Conservation (phyloP, 2,888 invertebrate species). For the Scelioninae gen. 2 region DNA sequence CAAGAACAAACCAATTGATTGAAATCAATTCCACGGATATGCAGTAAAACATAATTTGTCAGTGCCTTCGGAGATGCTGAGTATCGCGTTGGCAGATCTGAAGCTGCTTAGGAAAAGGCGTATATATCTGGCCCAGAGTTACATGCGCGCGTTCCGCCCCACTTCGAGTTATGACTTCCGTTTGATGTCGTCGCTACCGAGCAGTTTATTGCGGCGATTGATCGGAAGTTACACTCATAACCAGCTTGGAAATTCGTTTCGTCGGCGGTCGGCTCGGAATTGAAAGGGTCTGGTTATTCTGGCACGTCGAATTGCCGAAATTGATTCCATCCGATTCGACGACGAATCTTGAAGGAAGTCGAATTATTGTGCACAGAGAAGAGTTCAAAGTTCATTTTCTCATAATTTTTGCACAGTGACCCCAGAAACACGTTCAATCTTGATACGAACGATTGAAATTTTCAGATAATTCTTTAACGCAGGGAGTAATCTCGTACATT, state of each 20-base stretch:
- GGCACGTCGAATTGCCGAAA: conserved; percentile 44
- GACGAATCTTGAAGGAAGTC: conserved; percentile 35
- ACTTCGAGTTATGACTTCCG: conserved; percentile 56
- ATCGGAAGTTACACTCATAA: conserved; percentile 59
- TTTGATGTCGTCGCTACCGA: conserved; percentile 55
- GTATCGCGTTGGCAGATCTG: conserved; percentile 17
- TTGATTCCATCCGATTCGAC: conserved; percentile 53
- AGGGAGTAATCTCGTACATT: too few relatives aligned
- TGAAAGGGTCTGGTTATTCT: conserved; percentile 54
- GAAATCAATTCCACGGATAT: conserved; percentile 29
- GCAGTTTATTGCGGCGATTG: conserved; percentile 57
- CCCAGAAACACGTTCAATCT: too few relatives aligned
- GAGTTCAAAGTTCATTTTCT: too few relatives aligned
- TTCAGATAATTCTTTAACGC: too few relatives aligned
- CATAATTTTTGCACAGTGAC: too few relatives aligned
- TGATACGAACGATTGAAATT: too few relatives aligned
- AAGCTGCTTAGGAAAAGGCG: conserved; percentile 17
- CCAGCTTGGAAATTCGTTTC: conserved; percentile 58
- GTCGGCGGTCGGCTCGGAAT: conserved; percentile 46
- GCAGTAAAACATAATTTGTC: conserved; percentile 55
- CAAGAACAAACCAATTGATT: conserved; percentile 15
- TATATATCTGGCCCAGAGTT: conserved; percentile 33
- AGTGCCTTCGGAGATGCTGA: conserved; percentile 20
- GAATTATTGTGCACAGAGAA: conserved; percentile 50
- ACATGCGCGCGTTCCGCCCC: conserved; percentile 54